phyloP scores from a whole-genome alignment of 2,113 vertebrate genomes.

The Lophochroa leadbeateri region DNA sequence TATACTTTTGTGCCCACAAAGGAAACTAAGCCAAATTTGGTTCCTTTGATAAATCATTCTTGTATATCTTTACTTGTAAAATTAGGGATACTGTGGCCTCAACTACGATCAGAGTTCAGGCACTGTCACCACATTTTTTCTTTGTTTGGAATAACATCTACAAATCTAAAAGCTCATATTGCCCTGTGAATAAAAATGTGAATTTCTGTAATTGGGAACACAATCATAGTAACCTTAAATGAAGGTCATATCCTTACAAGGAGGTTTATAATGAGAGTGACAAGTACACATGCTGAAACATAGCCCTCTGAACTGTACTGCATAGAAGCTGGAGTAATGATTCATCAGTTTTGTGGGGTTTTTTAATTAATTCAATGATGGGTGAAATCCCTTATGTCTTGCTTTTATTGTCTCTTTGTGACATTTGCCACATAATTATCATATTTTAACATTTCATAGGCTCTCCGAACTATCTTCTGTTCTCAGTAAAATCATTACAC shows the following conservation, averaged over 20 bases:
- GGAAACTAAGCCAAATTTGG: not conserved
- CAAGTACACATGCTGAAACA: not conserved
- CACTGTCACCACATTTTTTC: not conserved
- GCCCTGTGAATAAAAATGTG: not conserved
- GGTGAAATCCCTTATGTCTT: not conserved
- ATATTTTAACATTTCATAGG: not conserved
- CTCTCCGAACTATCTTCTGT: not conserved
- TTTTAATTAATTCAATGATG: not conserved
- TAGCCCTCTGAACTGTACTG: constrained; percentile 16
- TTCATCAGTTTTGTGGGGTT: not conserved
- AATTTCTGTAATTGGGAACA: constrained; percentile 16
- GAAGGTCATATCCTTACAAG: not conserved
- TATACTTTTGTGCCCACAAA: not conserved
- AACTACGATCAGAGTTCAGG: not conserved
- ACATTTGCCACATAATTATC: not conserved
- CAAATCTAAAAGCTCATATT: not conserved
- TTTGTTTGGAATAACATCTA: not conserved
- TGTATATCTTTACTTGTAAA: not conserved
- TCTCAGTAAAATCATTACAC: not conserved
- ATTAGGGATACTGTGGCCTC: not conserved
- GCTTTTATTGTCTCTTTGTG: constrained; percentile 14
- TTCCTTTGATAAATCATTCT: not conserved
- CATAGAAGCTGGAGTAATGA: not conserved
- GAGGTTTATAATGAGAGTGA: not conserved
- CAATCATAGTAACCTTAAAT: not conserved